A percentile compares a stretch with the other conserved stretches of the same genome.
These are phyloP conservation scores for Liolophura sinensis DNA, from an alignment of 1,140 invertebrate species.

Conservation along the genomic window DNA sequence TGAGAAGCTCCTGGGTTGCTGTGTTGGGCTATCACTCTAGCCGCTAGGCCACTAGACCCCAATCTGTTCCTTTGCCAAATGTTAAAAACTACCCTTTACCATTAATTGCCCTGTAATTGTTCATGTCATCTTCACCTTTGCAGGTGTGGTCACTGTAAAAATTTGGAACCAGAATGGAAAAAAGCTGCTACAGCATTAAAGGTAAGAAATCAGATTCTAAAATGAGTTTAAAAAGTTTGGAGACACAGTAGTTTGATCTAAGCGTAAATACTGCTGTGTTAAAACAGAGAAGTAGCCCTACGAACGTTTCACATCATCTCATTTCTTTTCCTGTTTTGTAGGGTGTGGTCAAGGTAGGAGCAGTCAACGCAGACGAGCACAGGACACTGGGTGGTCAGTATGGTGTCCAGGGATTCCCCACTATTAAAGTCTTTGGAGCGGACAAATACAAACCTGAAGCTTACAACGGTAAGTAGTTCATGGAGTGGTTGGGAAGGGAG, in stretches of 20 bases:
- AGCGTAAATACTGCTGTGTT: too few species aligned
- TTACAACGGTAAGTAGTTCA: constrained; percentile 69
- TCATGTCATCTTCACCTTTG: constrained; percentile 15
- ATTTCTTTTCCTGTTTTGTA: constrained; percentile 55
- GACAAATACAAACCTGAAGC: constrained; percentile 87
- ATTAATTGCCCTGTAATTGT: too few species aligned
- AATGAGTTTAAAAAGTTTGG: too few species aligned
- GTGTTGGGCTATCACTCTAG: too few species aligned
- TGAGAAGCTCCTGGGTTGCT: too few species aligned
- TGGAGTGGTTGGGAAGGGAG: constrained; percentile 10
- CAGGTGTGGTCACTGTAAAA: constrained; percentile 83
- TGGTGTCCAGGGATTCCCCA: constrained; percentile 90
- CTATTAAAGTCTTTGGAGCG: constrained; percentile 91
- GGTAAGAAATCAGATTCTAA: constrained; percentile 68
- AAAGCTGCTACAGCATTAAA: constrained; percentile 92
- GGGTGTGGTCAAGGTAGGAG: constrained; percentile 92
- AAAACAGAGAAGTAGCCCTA: too few species aligned
- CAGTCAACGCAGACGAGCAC: constrained; percentile 89
- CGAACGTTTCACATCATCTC: too few species aligned
- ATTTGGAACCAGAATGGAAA: constrained; percentile 93
- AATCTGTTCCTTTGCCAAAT: too few species aligned
- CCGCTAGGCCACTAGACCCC: too few species aligned
- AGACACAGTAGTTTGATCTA: too few species aligned
- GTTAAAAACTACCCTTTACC: too few species aligned
- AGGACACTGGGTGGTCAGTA: constrained; percentile 79